phyloP scores from a whole-genome alignment of 2,113 vertebrate genomes.

The Aegypius monachus region DNA sequence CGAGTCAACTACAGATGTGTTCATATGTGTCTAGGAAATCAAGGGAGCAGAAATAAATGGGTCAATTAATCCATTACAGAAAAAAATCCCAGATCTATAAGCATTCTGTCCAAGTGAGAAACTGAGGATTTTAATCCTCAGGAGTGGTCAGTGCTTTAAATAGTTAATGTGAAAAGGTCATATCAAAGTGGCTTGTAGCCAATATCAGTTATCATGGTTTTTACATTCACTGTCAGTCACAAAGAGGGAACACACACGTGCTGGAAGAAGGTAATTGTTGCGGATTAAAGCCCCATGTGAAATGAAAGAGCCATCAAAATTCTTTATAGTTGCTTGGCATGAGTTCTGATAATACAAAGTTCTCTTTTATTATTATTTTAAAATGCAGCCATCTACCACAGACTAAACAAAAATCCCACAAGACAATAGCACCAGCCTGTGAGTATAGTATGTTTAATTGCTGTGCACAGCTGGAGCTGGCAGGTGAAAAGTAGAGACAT shows the following conservation, averaged over 20 bases:
- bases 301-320: slow-evolving; percentile 20
- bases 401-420: slow-evolving; percentile 53
- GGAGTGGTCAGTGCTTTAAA: not conserved
- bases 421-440: slow-evolving; percentile 1
- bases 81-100: not conserved
- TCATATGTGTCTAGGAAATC: not conserved
- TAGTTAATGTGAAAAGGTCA: not conserved
- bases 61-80: not conserved
- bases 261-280: not conserved
- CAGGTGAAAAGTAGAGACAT: slow-evolving; percentile 23
- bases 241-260: not conserved
- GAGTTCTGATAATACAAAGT: not conserved
- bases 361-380: slow-evolving; percentile 7
- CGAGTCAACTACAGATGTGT: not conserved
- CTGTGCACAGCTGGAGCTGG: slow-evolving; percentile 10
- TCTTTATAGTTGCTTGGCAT: slow-evolving; percentile 19
- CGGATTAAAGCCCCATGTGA: not conserved
- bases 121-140: not conserved
- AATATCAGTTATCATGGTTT: not conserved
- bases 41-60: not conserved
- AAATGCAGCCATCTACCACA: slow-evolving; percentile 16
- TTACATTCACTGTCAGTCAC: not conserved
- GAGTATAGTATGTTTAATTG: not conserved
- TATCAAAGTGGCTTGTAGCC: not conserved
- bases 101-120: not conserved